These are phyloP conservation scores for Aplocera efformata DNA, from an alignment of 2,888 invertebrate species.

Conservation along the genomic window DNA sequence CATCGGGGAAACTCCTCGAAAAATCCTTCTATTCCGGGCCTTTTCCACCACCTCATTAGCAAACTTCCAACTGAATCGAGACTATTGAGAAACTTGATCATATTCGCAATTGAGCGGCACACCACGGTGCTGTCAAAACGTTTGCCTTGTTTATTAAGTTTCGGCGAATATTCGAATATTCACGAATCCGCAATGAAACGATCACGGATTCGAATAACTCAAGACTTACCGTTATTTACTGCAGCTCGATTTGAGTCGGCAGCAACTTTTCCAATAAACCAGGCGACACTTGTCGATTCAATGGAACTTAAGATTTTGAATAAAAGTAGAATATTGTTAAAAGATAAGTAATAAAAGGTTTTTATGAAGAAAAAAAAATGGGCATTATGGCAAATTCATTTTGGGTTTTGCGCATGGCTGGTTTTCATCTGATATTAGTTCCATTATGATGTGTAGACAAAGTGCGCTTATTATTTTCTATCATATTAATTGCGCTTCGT, in stretches of 20 bases:
- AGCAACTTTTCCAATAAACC: conserved; percentile 22
- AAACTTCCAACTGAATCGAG: conserved; percentile 14
- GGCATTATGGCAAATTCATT: too few species aligned
- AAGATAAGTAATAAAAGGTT: too few species aligned
- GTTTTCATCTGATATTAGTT: too few species aligned
- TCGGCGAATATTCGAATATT: conserved; percentile 12
- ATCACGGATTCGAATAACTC: conserved; percentile 22
- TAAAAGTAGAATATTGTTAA: conserved; percentile 1
- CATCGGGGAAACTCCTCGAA: conserved; percentile 5
- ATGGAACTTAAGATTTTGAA: conserved; percentile 7
- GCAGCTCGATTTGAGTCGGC: conserved; percentile 20
- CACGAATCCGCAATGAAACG: conserved; percentile 20
- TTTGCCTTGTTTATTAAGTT: conserved; percentile 15
- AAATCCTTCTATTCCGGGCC: conserved; percentile 6
- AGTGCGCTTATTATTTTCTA: too few species aligned
- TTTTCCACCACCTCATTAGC: conserved; percentile 15
- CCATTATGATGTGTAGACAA: too few species aligned
- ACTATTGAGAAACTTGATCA: conserved; percentile 18
- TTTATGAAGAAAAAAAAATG: too few species aligned
- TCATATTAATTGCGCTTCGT: too few species aligned
- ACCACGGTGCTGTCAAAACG: conserved; percentile 13
- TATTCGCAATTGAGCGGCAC: conserved; percentile 13
- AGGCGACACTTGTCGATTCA: conserved; percentile 21
- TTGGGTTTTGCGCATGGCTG: too few species aligned
- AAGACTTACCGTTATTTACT: conserved; percentile 22